These are phyloP conservation scores for Typhlichthys subterraneus DNA, from an alignment of 2,797 vertebrate genomes.

Conservation along the genomic window DNA sequence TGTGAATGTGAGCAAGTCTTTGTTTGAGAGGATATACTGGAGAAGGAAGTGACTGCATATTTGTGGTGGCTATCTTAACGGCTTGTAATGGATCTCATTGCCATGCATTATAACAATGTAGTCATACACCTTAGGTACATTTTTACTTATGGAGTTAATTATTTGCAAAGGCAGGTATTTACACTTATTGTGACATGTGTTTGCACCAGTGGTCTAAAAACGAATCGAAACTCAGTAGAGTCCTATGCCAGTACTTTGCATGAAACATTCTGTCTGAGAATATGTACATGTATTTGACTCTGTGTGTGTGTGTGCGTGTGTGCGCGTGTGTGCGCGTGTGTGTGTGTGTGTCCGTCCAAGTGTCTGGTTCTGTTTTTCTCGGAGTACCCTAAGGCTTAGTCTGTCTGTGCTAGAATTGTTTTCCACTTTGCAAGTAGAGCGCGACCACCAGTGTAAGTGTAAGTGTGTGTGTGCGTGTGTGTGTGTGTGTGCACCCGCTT, in stretches of 20 bases:
- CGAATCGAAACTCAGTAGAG: too few species aligned
- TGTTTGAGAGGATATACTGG: background rate
- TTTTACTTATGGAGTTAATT: too few species aligned
- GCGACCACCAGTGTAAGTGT: background rate
- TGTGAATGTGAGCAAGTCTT: conserved; percentile 12
- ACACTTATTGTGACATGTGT: too few species aligned
- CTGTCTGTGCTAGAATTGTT: conserved; percentile 2
- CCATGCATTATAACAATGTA: too few species aligned
- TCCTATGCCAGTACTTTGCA: background rate
- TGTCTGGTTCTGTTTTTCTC: background rate
- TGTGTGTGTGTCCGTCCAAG: background rate
- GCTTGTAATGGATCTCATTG: too few species aligned
- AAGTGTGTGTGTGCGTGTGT: background rate
- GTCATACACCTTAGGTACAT: too few species aligned
- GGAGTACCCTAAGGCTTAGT: background rate
- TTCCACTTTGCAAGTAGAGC: conserved; percentile 13
- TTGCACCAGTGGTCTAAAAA: too few species aligned
- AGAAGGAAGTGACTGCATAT: too few species aligned
- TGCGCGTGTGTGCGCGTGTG: background rate
- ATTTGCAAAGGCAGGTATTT: too few species aligned
- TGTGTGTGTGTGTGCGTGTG: conserved; percentile 2
- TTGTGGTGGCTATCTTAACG: too few species aligned
- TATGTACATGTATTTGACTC: background rate
- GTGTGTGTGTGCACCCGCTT: background rate
- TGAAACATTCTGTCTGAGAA: background rate